Evolutionary conservation across 2,113 vertebrate species (phyloP).

Genomic region (Australoheros scitulus): DNA sequence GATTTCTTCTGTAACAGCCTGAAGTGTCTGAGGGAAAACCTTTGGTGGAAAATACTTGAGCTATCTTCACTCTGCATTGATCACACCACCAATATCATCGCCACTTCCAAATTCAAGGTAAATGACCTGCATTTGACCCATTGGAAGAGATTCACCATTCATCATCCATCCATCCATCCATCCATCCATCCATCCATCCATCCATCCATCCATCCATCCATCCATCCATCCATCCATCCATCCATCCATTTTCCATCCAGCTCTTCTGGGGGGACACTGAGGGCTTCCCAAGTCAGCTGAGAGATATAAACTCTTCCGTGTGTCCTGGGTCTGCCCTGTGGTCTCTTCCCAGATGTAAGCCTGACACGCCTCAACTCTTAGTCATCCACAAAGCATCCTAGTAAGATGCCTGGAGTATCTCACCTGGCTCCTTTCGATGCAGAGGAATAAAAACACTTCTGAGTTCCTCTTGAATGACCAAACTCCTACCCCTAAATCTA

Average conservation of each 20-base stretch:
- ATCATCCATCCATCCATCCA: background rate
- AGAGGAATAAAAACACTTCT: background rate
- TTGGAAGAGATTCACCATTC: background rate
- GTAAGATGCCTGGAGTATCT: background rate
- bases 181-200: background rate
- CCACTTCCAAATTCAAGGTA: background rate
- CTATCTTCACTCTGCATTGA: background rate
- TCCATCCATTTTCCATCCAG: too few species aligned
- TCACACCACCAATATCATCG: background rate
- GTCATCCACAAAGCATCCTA: background rate
- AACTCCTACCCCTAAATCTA: background rate
- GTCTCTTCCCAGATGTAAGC: background rate
- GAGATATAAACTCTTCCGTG: background rate
- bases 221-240: background rate
- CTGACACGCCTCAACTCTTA: background rate
- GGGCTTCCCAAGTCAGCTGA: background rate
- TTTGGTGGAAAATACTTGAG: background rate
- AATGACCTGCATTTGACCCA: background rate
- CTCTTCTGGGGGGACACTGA: background rate
- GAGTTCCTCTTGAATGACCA: background rate
- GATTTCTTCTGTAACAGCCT: background rate
- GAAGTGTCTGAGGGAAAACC: background rate
- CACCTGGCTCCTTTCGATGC: background rate
- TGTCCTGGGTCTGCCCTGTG: background rate
- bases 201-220: background rate